These are phyloP conservation scores for Leucophenga montana DNA, from an alignment of 2,888 invertebrate species.

Conservation along the genomic window DNA sequence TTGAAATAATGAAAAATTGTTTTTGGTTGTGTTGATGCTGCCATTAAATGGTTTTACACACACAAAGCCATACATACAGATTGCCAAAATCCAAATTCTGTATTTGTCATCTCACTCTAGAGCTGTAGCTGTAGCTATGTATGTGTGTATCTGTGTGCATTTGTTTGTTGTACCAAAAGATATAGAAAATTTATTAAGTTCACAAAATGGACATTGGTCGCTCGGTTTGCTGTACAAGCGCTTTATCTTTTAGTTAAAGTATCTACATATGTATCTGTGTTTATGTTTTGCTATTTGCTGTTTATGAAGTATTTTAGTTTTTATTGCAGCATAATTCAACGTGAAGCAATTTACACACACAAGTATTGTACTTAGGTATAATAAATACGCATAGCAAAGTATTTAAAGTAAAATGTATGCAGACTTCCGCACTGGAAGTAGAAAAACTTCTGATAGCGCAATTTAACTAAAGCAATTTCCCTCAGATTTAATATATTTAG, in stretches of 20 bases:
- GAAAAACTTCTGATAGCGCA: not conserved
- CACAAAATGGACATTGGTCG: constrained; percentile 52
- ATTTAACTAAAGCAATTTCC: not conserved
- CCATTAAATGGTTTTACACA: constrained; percentile 58
- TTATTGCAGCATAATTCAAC: constrained; percentile 62
- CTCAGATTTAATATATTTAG: too few species aligned
- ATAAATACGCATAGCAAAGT: not conserved
- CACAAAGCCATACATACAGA: constrained; percentile 26
- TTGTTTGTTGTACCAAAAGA: constrained; percentile 53
- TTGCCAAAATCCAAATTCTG: constrained; percentile 58
- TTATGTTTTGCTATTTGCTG: constrained; percentile 34
- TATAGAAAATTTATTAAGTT: constrained; percentile 65
- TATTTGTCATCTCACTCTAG: constrained; percentile 4
- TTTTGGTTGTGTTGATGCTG: constrained; percentile 43
- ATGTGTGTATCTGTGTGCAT: constrained; percentile 23
- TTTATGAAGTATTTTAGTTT: constrained; percentile 56
- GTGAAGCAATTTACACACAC: constrained; percentile 53
- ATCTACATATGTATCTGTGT: not conserved
- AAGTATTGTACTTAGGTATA: not conserved
- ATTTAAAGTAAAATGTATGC: not conserved
- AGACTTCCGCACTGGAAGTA: not conserved
- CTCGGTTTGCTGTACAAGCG: not conserved
- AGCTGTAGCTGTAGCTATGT: too few species aligned
- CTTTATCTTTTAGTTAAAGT: too few species aligned
- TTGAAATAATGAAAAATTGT: constrained; percentile 64